These are phyloP conservation scores for Tetranychus truncatus DNA, from an alignment of 2,888 invertebrate species.

Conservation along the genomic window DNA sequence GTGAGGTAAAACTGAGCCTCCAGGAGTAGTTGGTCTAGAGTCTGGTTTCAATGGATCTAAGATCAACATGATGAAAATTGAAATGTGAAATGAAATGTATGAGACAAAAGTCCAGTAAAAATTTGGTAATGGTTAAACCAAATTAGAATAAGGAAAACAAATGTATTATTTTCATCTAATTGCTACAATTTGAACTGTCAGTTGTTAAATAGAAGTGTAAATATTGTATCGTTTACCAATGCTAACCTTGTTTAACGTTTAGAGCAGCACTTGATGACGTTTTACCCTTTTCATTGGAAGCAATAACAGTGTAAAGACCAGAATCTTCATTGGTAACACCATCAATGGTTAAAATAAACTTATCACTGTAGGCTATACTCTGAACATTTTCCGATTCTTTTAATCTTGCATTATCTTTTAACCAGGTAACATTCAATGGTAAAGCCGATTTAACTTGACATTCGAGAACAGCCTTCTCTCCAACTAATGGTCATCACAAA, in stretches of 20 bases:
- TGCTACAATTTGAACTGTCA: no score
- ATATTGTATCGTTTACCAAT: not conserved
- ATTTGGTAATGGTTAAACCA: not conserved
- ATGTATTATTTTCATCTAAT: no score
- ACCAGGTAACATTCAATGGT: conserved; percentile 6
- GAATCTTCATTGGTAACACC: conserved; percentile 30
- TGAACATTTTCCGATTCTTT: not conserved
- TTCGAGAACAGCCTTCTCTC: conserved; percentile 5
- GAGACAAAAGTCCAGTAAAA: not conserved
- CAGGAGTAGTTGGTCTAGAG: conserved; percentile 26
- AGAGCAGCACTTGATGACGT: conserved; percentile 28
- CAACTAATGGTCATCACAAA: not conserved
- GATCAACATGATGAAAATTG: conserved; percentile 2
- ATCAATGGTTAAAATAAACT: not conserved
- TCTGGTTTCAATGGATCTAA: conserved; percentile 11
- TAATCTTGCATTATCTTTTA: conserved; percentile 4
- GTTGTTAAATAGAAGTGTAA: not conserved
- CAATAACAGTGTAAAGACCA: conserved; percentile 36
- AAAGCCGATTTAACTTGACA: conserved; percentile 6
- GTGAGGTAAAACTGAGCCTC: conserved; percentile 32
- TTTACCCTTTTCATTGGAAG: conserved; percentile 37
- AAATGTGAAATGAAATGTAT: not conserved
- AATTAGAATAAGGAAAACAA: no score
- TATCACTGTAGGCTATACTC: not conserved
- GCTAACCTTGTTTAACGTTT: conserved; percentile 26